Evolutionary conservation across 2,888 invertebrate genomes (phyloP).

Genomic region (Lamproptera curius): DNA sequence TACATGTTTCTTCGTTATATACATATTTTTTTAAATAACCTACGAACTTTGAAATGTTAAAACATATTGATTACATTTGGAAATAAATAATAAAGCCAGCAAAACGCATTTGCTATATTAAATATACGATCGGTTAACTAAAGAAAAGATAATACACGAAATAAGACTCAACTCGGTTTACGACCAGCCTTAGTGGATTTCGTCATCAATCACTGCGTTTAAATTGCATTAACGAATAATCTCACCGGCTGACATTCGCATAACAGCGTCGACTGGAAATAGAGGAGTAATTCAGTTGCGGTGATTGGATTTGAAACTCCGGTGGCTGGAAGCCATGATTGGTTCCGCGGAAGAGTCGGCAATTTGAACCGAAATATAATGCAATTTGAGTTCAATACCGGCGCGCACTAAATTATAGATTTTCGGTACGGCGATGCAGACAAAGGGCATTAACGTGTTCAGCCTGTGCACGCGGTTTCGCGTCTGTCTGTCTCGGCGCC

Average conservation of each 20-base stretch:
- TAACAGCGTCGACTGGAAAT: neutral
- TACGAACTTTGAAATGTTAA: too few relatives aligned
- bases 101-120: too few relatives aligned
- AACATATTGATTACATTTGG: too few relatives aligned
- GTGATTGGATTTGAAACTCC: neutral
- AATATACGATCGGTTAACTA: too few relatives aligned
- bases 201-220: too few relatives aligned
- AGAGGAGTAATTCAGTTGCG: neutral
- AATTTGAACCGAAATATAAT: neutral
- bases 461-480: constrained; percentile 19
- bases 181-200: too few relatives aligned
- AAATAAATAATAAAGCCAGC: too few relatives aligned
- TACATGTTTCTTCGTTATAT: too few relatives aligned
- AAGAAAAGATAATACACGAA: too few relatives aligned
- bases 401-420: constrained; percentile 2
- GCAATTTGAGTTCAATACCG: neutral
- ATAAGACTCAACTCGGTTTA: too few relatives aligned
- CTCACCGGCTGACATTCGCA: neutral
- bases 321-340: neutral
- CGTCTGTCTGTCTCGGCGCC: constrained; percentile 2
- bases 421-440: constrained; percentile 17
- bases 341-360: neutral
- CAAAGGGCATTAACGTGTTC: constrained; percentile 19
- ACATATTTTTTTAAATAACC: too few relatives aligned
- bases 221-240: too few relatives aligned